Evolutionary conservation across 2,888 invertebrate species (phyloP).

Genomic region (Polia nebulosa): DNA sequence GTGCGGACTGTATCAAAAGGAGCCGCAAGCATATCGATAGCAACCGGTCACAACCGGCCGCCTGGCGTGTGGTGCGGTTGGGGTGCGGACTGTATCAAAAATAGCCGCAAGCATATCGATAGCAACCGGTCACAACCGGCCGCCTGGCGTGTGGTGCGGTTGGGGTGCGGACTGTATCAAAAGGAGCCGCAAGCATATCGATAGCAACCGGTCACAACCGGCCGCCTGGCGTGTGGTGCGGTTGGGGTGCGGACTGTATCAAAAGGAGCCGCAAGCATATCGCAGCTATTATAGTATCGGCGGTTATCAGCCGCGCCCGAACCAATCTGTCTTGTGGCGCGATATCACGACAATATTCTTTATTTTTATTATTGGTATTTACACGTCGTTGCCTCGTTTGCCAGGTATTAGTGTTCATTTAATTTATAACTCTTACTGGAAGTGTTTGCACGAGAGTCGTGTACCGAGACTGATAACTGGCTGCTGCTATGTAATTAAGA

Average conservation of each 20-base stretch:
- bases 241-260: too few relatives aligned
- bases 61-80: too few relatives aligned
- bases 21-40: too few relatives aligned
- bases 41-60: too few relatives aligned
- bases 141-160: too few relatives aligned
- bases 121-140: too few relatives aligned
- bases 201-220: background rate
- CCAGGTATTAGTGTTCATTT: slow-evolving; percentile 32
- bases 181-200: too few relatives aligned
- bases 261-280: slow-evolving; percentile 1
- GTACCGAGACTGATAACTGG: slow-evolving; percentile 44
- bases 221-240: background rate
- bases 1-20: background rate
- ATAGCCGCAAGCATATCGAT: too few relatives aligned
- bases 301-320: slow-evolving; percentile 43
- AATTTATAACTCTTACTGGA: slow-evolving; percentile 11
- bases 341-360: slow-evolving; percentile 21
- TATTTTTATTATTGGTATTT: slow-evolving; percentile 3
- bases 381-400: slow-evolving; percentile 2
- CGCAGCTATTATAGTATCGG: slow-evolving; percentile 5
- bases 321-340: slow-evolving; percentile 8
- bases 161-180: too few relatives aligned
- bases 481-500: slow-evolving; percentile 44
- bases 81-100: too few relatives aligned
- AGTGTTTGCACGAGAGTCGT: slow-evolving; percentile 39